Percentiles rank a stretch among this genome's conserved stretches.
Conservation (phyloP, 2,113 vertebrate species). For the Lutjanus erythropterus region DNA sequence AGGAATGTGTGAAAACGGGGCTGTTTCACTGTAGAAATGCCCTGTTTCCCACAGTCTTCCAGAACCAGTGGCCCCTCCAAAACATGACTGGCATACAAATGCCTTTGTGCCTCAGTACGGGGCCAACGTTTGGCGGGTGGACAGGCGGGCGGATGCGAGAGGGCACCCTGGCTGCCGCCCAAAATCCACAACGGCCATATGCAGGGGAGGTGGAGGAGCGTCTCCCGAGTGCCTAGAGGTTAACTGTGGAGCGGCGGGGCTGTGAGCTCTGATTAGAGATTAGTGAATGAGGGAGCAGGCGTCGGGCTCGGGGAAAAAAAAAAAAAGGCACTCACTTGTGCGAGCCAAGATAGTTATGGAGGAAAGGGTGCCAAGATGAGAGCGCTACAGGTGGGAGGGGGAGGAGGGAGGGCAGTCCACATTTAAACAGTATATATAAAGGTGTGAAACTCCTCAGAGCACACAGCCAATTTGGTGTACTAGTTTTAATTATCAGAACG, state of each 20-base stretch:
- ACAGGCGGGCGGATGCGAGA: conserved; percentile 21
- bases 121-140: conserved; percentile 43
- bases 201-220: conserved; percentile 58
- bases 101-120: conserved; percentile 41
- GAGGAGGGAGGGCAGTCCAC: conserved; percentile 4
- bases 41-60: conserved; percentile 81
- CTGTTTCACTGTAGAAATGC: conserved; percentile 69
- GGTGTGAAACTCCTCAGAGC: conserved; percentile 39
- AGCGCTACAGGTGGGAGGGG: conserved; percentile 48
- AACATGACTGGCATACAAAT: conserved; percentile 82
- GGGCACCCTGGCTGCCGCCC: conserved; percentile 73
- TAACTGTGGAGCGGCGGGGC: conserved; percentile 69
- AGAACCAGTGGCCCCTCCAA: conserved; percentile 59
- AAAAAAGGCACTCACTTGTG: conserved; percentile 34
- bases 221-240: conserved; percentile 69
- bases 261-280: conserved; percentile 68
- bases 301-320: conserved; percentile 24
- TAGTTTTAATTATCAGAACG: conserved; percentile 31
- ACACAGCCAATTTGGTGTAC: conserved; percentile 12
- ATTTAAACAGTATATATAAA: conserved; percentile 14
- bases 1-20: conserved; percentile 85
- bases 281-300: conserved; percentile 48
- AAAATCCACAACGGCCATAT: conserved; percentile 69
- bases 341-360: conserved; percentile 62
- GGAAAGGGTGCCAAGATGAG: conserved; percentile 58